Evolutionary conservation across 1,140 invertebrate species (phyloP), one percentile per base, ranked within the genome.

Genomic region (Lepidurus arcticus): DNA sequence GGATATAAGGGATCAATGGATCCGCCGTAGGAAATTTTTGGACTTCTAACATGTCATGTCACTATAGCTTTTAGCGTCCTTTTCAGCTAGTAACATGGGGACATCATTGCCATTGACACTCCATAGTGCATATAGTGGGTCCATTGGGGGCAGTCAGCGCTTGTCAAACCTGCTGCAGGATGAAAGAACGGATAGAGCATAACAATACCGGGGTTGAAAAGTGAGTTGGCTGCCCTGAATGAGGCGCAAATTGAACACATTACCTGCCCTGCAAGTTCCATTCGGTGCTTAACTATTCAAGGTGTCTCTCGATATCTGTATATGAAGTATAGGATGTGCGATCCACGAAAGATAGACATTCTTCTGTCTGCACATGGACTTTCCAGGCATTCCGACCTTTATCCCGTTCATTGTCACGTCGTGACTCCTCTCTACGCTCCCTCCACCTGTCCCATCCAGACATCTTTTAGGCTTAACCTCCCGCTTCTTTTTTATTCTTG

Each of bases 121-220:
- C n/a, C 53, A 13, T 21, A 34, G 34, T 34, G 34, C 34, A 21
- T 13, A 65, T 65, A 65, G 53, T 65, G 16, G 21, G 13, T 65
- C 53, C 7, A 65, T 65, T 65, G 53, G 53, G 53, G 53, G 53
- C 53, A 65, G 53, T 65, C 53, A 65, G 53, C 21, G n/a, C 53
- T 65, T 65, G 53, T 65, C 53, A 65, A 65, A 65, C 53, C 53
- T 65, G 53, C 53, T 65, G 53, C 13, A 21, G 53, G 53, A 65
- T 65, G 53, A 65, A 65, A 65, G 53, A 65, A 65, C 53, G 53
- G 53, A 65, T 65, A 13, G 21, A 21, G 53, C 53, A 65, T 65
- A 65, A 65, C 53, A 65, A 65, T 65, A 16, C 53, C 53, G 53
- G 21, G 21, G 9, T 65, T 65, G 53, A 65, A n/a, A 65, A 65